phyloP scores from a whole-genome alignment of 2,888 invertebrate species.

The Andrena hattorfiana region DNA sequence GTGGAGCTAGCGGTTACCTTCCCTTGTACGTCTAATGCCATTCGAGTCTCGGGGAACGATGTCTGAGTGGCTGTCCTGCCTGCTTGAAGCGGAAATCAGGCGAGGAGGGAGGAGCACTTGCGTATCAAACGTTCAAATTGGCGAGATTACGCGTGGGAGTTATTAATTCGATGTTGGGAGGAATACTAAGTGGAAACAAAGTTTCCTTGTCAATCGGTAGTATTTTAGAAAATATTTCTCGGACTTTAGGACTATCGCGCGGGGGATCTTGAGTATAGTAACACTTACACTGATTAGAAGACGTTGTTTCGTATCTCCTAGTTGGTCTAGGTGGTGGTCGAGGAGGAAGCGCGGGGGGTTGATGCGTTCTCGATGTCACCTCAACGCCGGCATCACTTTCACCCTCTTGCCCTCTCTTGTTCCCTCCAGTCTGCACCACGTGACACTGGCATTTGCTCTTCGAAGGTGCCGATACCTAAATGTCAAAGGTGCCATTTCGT shows the following conservation, averaged over 20 bases:
- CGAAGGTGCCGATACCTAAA: conserved; percentile 68
- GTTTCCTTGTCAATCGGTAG: not conserved
- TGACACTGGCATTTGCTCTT: conserved; percentile 82
- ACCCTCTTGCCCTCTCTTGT: conserved; percentile 76
- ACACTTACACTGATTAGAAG: conserved; percentile 80
- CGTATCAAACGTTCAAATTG: conserved; percentile 43
- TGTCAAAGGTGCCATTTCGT: not conserved
- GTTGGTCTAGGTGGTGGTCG: conserved; percentile 82
- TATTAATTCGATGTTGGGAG: conserved; percentile 32
- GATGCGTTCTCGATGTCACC: conserved; percentile 80
- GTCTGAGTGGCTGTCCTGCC: conserved; percentile 44
- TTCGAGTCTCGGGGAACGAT: conserved; percentile 40
- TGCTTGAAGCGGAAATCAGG: conserved; percentile 50
- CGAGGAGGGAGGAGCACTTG: conserved; percentile 5
- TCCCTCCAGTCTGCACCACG: conserved; percentile 76
- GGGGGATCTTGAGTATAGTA: not conserved
- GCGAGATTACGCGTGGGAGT: conserved; percentile 12
- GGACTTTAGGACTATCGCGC: not conserved
- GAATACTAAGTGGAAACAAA: not conserved
- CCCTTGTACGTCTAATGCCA: conserved; percentile 2
- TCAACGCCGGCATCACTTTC: conserved; percentile 78
- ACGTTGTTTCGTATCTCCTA: conserved; percentile 79
- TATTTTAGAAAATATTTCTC: not conserved
- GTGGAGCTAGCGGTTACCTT: conserved; percentile 50
- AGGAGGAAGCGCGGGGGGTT: conserved; percentile 83